A percentile compares a stretch with the other conserved stretches of the same genome.
phyloP scores from a whole-genome alignment of 1,140 invertebrate genomes.

The Lordiphosa mommai region DNA sequence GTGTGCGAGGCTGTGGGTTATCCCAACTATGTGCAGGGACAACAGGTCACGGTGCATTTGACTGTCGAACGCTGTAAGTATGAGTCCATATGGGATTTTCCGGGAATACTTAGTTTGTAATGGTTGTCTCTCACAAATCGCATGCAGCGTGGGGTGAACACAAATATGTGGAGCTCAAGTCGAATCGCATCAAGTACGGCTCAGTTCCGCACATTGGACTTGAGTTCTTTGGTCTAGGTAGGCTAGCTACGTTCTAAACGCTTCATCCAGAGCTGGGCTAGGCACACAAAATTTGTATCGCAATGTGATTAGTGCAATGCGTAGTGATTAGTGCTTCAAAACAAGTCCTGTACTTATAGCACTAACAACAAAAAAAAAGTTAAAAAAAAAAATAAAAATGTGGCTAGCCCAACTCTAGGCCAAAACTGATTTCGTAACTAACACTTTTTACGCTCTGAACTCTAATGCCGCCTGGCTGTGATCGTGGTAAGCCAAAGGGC shows the following conservation, averaged over 20 bases:
- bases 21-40: conserved; percentile 80
- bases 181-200: conserved; percentile 72
- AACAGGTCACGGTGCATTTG: conserved; percentile 83
- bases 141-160: conserved; percentile 79
- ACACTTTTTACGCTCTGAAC: background rate
- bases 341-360: too few species aligned
- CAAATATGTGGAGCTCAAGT: conserved; percentile 63
- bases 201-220: conserved; percentile 77
- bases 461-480: conserved; percentile 10
- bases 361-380: too few species aligned
- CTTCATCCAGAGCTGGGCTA: too few species aligned
- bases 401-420: background rate
- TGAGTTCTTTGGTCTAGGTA: conserved; percentile 79
- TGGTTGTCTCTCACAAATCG: background rate
- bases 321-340: too few species aligned
- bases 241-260: background rate
- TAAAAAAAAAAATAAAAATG: too few species aligned
- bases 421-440: background rate
- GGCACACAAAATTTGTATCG: too few species aligned
- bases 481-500: conserved; percentile 16
- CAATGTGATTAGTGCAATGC: too few species aligned
- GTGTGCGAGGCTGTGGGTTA: conserved; percentile 89
- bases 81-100: background rate
- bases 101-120: background rate
- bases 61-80: conserved; percentile 88